Evolutionary conservation across 2,797 vertebrate species (phyloP).

Genomic region (Trachops cirrhosus): DNA sequence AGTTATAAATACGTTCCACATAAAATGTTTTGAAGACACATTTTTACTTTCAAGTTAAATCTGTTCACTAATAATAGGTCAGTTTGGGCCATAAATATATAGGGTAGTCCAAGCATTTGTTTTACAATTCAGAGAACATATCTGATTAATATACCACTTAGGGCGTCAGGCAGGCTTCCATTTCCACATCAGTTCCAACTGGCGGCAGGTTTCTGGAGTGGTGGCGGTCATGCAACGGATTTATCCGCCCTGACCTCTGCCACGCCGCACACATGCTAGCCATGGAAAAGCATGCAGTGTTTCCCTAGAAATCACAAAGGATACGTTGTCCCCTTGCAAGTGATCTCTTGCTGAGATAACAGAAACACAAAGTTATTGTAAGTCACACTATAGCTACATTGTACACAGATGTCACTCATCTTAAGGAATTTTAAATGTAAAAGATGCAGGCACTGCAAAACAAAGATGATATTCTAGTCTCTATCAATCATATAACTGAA

Average conservation of each 20-base stretch:
- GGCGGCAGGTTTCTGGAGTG: not conserved
- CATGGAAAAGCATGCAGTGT: not conserved
- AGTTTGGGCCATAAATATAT: not conserved
- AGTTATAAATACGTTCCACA: not conserved
- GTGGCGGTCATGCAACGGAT: not conserved
- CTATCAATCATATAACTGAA: not conserved
- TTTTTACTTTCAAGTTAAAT: not conserved
- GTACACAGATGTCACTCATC: not conserved
- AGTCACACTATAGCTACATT: not conserved
- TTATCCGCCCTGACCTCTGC: not conserved
- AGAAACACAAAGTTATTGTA: slow-evolving; percentile 49
- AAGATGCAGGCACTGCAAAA: not conserved
- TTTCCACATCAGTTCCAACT: not conserved
- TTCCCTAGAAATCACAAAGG: slow-evolving; percentile 25
- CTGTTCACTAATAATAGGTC: not conserved
- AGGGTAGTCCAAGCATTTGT: not conserved
- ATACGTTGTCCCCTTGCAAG: slow-evolving; percentile 15
- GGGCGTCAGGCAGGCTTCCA: not conserved
- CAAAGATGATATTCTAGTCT: not conserved
- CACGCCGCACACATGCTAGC: not conserved
- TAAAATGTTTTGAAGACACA: not conserved
- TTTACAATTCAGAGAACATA: not conserved
- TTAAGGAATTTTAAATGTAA: slow-evolving; percentile 21
- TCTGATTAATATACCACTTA: not conserved
- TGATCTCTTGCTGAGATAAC: slow-evolving; percentile 48